Evolutionary conservation across 2,888 invertebrate genomes (phyloP).

Genomic region (Temnothorax unifasciatus): DNA sequence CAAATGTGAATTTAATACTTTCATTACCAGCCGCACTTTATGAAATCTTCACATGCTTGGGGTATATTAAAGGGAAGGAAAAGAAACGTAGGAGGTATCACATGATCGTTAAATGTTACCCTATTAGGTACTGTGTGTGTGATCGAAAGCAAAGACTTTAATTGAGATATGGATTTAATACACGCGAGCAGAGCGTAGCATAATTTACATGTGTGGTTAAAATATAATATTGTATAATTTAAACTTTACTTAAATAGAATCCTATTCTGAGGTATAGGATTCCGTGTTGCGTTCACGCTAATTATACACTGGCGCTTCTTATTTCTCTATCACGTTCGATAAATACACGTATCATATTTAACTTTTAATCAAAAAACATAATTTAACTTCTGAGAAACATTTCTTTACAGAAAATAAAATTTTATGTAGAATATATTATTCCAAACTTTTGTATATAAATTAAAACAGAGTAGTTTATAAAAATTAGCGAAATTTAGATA

Average conservation of each 20-base stretch:
- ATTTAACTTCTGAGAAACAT: background rate
- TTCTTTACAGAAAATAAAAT: background rate
- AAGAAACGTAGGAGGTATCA: slow-evolving; percentile 1
- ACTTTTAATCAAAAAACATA: slow-evolving; percentile 10
- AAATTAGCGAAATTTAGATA: background rate
- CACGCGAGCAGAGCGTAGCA: background rate
- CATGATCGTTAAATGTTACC: slow-evolving; percentile 16
- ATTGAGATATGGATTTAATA: slow-evolving; percentile 38
- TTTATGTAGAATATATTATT: background rate
- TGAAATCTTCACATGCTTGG: slow-evolving; percentile 25
- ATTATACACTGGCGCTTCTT: background rate
- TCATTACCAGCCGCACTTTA: slow-evolving; percentile 34
- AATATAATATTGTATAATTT: background rate
- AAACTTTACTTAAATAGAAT: background rate
- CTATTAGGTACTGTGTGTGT: slow-evolving; percentile 21
- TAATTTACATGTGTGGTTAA: background rate
- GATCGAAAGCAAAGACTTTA: slow-evolving; percentile 39
- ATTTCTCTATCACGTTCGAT: background rate
- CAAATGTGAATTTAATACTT: slow-evolving; percentile 47
- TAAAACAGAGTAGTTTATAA: background rate
- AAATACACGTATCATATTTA: background rate
- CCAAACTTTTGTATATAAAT: background rate
- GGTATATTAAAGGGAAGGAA: slow-evolving; percentile 16
- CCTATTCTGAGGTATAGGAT: background rate
- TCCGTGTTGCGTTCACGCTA: background rate